Evolutionary conservation across 2,797 vertebrate species (phyloP).

Genomic region (Alcedo quadribrachys): DNA sequence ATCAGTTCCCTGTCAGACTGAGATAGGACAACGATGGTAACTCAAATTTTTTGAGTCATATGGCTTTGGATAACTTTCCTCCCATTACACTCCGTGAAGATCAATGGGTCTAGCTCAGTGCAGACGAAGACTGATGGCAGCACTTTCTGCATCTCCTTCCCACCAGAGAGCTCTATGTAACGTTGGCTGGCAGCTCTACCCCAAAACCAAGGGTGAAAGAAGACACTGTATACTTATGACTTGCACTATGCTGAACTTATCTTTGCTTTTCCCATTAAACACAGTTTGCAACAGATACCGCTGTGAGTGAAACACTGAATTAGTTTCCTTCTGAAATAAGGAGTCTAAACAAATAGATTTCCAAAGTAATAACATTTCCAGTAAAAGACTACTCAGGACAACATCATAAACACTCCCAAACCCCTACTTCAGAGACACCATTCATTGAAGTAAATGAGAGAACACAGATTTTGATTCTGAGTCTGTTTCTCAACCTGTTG

Average conservation of each 20-base stretch:
- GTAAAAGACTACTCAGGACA: background rate
- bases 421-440: background rate
- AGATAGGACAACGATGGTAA: background rate
- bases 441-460: background rate
- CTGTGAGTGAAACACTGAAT: background rate
- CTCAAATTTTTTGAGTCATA: conserved; percentile 50
- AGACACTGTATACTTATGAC: background rate
- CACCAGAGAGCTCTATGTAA: background rate
- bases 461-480: background rate
- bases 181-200: background rate
- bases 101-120: background rate
- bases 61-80: conserved; percentile 38
- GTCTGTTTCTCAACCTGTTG: background rate
- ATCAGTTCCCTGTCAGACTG: conserved; percentile 22
- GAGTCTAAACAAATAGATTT: background rate
- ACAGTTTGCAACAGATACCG: background rate
- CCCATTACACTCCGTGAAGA: background rate
- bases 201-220: background rate
- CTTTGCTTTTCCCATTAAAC: background rate
- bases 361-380: background rate
- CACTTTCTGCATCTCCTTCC: background rate
- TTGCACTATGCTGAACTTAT: background rate
- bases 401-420: rapidly evolving
- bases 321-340: background rate
- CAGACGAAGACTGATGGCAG: conserved; percentile 13